Percentiles rank a stretch among this genome's conserved stretches.
Evolutionary conservation across 2,113 vertebrate genomes (phyloP).

Genomic region (Ondatra zibethicus): DNA sequence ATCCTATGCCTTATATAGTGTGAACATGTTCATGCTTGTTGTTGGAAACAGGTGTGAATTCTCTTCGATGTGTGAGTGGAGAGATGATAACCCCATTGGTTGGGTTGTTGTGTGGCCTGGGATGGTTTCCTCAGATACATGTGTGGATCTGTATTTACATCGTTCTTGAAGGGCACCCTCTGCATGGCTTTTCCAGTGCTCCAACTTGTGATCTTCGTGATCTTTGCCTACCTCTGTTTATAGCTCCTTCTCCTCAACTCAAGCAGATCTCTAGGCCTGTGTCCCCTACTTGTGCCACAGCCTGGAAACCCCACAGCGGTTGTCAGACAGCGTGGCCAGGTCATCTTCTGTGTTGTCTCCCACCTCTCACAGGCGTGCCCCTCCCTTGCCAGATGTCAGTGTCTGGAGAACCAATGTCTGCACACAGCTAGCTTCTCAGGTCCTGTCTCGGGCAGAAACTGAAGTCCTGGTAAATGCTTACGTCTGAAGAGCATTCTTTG

Average conservation of each 20-base stretch:
- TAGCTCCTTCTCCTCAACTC: not conserved
- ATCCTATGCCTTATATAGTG: not conserved
- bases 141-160: not conserved
- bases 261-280: not conserved
- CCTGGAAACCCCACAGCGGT: not conserved
- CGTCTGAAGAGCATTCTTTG: not conserved
- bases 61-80: not conserved
- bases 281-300: not conserved
- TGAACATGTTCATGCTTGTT: not conserved
- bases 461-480: not conserved
- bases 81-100: not conserved
- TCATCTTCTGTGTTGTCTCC: not conserved
- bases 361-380: not conserved
- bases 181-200: not conserved
- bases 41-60: not conserved
- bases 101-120: not conserved
- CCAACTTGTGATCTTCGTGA: not conserved
- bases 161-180: not conserved
- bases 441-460: not conserved
- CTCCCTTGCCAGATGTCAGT: not conserved
- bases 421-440: not conserved
- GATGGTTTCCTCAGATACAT: not conserved
- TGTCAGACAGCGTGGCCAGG: not conserved
- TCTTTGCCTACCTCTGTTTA: not conserved
- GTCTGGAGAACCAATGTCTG: not conserved